These are phyloP conservation scores for Ctenochaetus hawaiiensis DNA, from an alignment of 2,797 vertebrate species.

Conservation along the genomic window DNA sequence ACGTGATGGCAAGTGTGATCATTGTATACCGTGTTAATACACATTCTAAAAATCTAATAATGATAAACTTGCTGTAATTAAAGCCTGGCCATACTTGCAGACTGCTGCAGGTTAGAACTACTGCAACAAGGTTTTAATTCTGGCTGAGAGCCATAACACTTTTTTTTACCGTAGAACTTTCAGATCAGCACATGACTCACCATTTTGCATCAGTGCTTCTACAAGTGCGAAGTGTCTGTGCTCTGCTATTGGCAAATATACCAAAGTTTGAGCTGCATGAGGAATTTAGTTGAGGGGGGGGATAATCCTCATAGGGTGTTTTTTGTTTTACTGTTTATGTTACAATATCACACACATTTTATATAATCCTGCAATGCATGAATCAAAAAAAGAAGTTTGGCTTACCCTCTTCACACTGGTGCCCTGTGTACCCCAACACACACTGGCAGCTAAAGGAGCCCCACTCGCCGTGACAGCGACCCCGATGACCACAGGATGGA, in stretches of 20 bases:
- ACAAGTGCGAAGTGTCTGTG: no score
- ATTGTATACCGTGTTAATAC: neutral
- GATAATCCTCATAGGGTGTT: no score
- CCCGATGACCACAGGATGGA: slow-evolving; percentile 87
- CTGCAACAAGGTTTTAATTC: neutral
- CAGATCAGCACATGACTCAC: no score
- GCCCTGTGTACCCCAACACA: slow-evolving; percentile 86
- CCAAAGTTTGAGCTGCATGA: no score
- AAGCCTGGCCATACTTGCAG: neutral
- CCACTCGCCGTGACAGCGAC: slow-evolving; percentile 90
- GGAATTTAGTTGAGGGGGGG: no score
- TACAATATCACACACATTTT: slow-evolving; percentile 1
- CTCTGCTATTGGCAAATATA: no score
- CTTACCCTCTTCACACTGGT: slow-evolving; percentile 88
- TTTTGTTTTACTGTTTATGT: no score
- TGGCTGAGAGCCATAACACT: neutral
- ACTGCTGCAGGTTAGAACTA: neutral
- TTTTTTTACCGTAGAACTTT: neutral
- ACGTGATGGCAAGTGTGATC: neutral
- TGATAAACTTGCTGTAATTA: neutral
- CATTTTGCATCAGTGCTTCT: no score
- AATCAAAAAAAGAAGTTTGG: neutral
- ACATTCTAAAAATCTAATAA: neutral
- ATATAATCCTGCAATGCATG: neutral
- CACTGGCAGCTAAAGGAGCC: slow-evolving; percentile 91